phyloP scores from a whole-genome alignment of 2,797 vertebrate genomes.

The Liasis olivaceus region DNA sequence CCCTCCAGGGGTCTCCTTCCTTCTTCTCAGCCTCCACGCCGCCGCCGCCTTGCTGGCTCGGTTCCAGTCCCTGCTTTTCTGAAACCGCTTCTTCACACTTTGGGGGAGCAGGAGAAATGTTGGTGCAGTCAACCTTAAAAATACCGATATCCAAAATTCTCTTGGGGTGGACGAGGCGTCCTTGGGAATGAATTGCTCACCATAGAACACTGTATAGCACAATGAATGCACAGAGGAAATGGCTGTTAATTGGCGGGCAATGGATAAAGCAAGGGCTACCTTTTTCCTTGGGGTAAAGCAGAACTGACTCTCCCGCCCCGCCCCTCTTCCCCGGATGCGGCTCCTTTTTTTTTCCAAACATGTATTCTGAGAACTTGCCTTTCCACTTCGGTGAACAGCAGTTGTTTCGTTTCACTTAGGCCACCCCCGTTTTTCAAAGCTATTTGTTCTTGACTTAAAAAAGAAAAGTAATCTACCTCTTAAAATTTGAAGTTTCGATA shows the following conservation, averaged over 20 bases:
- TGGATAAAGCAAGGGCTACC: constrained; percentile 44
- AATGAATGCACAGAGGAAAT: constrained; percentile 45
- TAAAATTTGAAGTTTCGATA: constrained; percentile 78
- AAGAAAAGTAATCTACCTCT: constrained; percentile 82
- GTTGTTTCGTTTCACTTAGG: constrained; percentile 70
- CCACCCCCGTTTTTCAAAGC: constrained; percentile 48
- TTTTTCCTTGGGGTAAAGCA: constrained; percentile 48
- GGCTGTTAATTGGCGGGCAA: constrained; percentile 50
- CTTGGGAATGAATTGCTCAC: constrained; percentile 38
- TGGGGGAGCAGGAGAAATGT: not conserved
- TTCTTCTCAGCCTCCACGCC: not conserved
- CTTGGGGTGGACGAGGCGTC: not conserved
- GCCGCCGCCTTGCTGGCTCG: not conserved
- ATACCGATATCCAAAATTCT: not conserved
- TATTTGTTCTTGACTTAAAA: constrained; percentile 68
- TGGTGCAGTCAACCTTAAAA: not conserved
- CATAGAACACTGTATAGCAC: constrained; percentile 54
- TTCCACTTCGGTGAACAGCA: constrained; percentile 55
- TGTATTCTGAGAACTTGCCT: constrained; percentile 42
- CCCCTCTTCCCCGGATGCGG: constrained; percentile 37
- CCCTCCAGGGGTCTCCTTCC: not conserved
- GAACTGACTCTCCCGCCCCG: not conserved
- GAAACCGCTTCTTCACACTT: constrained; percentile 55
- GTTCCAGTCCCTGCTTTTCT: constrained; percentile 41
- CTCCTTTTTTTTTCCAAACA: not conserved